phyloP scores from a whole-genome alignment of 1,140 invertebrate genomes.

The Drosophila simulans region DNA sequence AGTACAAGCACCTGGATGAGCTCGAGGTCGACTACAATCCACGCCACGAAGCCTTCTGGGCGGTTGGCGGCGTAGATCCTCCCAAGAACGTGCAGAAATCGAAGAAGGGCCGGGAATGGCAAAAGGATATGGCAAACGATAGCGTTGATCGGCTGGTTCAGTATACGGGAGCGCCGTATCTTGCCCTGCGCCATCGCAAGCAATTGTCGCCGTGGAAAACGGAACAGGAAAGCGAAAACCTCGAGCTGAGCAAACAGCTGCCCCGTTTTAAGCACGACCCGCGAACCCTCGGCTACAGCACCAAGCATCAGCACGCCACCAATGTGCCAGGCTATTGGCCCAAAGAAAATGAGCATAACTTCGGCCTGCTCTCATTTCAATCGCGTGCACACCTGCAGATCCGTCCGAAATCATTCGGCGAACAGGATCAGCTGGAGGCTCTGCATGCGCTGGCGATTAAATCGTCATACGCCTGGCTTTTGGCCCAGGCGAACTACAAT shows the following conservation, averaged over 20 bases:
- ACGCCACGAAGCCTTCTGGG: constrained; percentile 92
- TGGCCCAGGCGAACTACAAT: constrained; percentile 92
- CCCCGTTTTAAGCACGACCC: constrained; percentile 87
- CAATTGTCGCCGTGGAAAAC: constrained; percentile 88
- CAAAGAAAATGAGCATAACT: constrained; percentile 89
- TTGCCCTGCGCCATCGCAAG: constrained; percentile 88
- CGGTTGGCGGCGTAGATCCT: constrained; percentile 88
- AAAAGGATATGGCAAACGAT: constrained; percentile 85
- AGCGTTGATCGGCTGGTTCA: constrained; percentile 88
- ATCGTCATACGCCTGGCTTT: constrained; percentile 91
- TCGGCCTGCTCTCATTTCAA: constrained; percentile 91
- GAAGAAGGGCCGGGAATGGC: constrained; percentile 78
- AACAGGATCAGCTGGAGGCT: constrained; percentile 86
- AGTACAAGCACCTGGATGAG: constrained; percentile 87
- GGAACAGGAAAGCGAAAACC: constrained; percentile 85
- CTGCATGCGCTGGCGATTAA: constrained; percentile 90
- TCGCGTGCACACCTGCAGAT: constrained; percentile 86
- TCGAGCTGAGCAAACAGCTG: constrained; percentile 83
- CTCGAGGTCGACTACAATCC: constrained; percentile 90
- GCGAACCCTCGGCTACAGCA: constrained; percentile 85
- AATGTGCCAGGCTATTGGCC: constrained; percentile 93
- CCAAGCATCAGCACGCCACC: constrained; percentile 87
- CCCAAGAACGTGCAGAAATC: constrained; percentile 84
- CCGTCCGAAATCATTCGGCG: constrained; percentile 84
- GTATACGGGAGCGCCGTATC: constrained; percentile 87